phyloP scores from a whole-genome alignment of 2,797 vertebrate species.

The Catharus ustulatus region DNA sequence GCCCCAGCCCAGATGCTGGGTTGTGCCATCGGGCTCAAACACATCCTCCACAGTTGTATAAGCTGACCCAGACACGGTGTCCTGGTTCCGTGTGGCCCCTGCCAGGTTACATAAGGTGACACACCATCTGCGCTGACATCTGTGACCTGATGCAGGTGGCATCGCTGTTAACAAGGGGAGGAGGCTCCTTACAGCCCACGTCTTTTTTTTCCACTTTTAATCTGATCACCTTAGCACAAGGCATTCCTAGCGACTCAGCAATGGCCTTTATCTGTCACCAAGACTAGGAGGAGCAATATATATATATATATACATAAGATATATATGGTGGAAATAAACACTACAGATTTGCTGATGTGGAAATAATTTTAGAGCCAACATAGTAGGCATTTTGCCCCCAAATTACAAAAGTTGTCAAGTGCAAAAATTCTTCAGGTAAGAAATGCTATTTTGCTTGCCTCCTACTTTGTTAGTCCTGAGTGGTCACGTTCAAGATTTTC shows the following conservation, averaged over 20 bases:
- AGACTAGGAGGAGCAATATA: not conserved
- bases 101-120: not conserved
- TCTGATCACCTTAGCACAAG: not conserved
- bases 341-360: not conserved
- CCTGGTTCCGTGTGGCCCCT: not conserved
- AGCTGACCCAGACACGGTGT: not conserved
- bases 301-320: not conserved
- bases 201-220: not conserved
- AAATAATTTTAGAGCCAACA: not conserved
- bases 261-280: not conserved
- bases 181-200: not conserved
- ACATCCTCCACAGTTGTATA: not conserved
- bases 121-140: not conserved
- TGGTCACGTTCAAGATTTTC: not conserved
- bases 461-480: not conserved
- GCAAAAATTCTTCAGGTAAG: not conserved
- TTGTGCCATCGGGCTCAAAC: not conserved
- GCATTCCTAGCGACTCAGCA: not conserved
- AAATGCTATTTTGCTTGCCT: not conserved
- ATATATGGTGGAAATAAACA: not conserved
- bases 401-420: not conserved
- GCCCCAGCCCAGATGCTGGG: not conserved
- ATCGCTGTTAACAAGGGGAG: not conserved
- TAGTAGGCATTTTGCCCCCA: not conserved
- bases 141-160: constrained; percentile 20